These are phyloP conservation scores for Pardalotus punctatus DNA, from an alignment of 2,113 vertebrate species.

Conservation along the genomic window DNA sequence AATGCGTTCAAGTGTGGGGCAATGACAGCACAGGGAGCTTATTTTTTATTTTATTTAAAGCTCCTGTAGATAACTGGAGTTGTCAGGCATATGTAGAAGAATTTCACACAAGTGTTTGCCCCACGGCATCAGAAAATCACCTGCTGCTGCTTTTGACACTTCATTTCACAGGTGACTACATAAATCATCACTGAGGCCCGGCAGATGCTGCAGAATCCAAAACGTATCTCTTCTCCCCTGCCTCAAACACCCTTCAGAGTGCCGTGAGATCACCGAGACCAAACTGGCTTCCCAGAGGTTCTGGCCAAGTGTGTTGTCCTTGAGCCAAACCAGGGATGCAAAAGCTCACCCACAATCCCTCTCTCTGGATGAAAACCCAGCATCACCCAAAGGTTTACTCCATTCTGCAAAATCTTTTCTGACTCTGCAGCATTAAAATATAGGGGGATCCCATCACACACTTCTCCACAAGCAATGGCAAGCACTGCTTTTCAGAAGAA, in stretches of 20 bases:
- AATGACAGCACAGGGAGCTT: not conserved
- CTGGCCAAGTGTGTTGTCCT: not conserved
- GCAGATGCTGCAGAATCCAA: not conserved
- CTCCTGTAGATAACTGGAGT: not conserved
- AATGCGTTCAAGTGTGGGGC: not conserved
- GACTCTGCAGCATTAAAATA: not conserved
- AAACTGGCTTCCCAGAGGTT: not conserved
- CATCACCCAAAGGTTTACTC: not conserved
- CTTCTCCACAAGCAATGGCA: not conserved
- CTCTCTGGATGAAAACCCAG: not conserved
- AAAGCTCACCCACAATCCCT: fast-evolving
- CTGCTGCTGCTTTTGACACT: not conserved
- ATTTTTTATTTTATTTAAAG: not conserved
- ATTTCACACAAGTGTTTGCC: not conserved
- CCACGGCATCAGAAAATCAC: not conserved
- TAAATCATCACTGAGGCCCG: not conserved
- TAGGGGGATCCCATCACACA: not conserved
- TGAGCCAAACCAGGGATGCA: not conserved
- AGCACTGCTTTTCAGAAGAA: not conserved
- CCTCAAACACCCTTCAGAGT: not conserved
- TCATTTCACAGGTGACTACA: not conserved
- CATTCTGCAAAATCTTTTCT: not conserved
- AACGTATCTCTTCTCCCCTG: fast-evolving
- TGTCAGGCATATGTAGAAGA: not conserved
- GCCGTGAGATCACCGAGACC: not conserved